Evolutionary conservation across 2,888 invertebrate genomes (phyloP), one percentile per base, ranked within the genome.

Genomic region (Mythimna vitellina): DNA sequence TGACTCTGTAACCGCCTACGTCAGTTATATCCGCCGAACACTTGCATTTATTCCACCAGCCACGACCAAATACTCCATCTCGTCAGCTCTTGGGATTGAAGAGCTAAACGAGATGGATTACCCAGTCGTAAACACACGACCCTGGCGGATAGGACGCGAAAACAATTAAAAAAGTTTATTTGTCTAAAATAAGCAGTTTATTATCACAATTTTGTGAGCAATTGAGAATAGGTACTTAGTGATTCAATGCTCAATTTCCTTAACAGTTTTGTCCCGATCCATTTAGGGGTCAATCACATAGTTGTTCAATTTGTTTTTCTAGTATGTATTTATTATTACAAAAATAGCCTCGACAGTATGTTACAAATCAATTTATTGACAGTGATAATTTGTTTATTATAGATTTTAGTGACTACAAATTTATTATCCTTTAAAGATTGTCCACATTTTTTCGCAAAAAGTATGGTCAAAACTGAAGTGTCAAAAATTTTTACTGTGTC

Each of bases 401-500:
- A 64, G 35, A 46, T 73, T 64, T 77, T 53, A 51, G 14, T 67
- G 51, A 1, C 67, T 64, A 42, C 42, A 29, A 54, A 51, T 29
- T 10, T 14, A 29, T 65, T 29, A 65, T 62, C 56, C 32, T 57
- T 7, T 20, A 6, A 56, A 51, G n/a, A 42, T 22, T 14, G 54
- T 46, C 54, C 46, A 58, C 63, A 77, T 22, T 22, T 62, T 63
- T 60, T 32, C 17, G 25, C 29, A 57, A 14, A 1, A 62, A 60
- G 7, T 62, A 56, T 73, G 73, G 67, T 6, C 42, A 20, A 22
- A 14, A 51, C 20, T n/a, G 22, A 35, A 6, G 65, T 65, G 78
- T 32, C 70, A 78, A 17, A 78, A 38, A 22, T 75, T 75, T 78
- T 46, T 46, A 5, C 14, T 17, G 20, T 51, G 76, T 80, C 78